Percentiles rank a stretch among this genome's conserved stretches.
phyloP scores from a whole-genome alignment of 2,113 vertebrate genomes.

The Perca schrenkii region DNA sequence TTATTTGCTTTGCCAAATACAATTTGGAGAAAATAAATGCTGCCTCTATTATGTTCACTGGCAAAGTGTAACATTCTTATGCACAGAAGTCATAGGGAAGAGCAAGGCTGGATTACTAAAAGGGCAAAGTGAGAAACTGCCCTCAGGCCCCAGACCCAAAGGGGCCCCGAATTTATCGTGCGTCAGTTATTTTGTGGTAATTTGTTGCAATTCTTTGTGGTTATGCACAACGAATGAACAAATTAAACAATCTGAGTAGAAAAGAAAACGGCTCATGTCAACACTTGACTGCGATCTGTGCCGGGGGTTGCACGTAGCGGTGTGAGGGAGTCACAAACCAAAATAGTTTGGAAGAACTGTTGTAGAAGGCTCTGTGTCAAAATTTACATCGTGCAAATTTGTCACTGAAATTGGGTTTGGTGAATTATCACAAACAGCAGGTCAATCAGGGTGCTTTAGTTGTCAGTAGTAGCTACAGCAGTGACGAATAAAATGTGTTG shows the following conservation, averaged over 20 bases:
- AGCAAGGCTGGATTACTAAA: not conserved
- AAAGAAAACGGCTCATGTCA: not conserved
- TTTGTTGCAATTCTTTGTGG: not conserved
- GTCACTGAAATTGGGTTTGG: not conserved
- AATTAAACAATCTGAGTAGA: not conserved
- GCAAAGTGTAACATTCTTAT: not conserved
- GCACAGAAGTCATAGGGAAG: not conserved
- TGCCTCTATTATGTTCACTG: not conserved
- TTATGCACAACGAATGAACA: not conserved
- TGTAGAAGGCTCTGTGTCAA: not conserved
- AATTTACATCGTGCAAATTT: not conserved
- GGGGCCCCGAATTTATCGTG: not conserved
- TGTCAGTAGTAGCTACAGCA: not conserved
- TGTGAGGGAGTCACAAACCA: too few species aligned
- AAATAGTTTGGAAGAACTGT: not conserved
- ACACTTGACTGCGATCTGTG: too few species aligned
- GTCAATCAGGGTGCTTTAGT: not conserved
- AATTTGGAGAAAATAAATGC: slow-evolving; percentile 3
- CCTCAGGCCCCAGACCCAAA: not conserved
- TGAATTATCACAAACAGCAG: slow-evolving; percentile 7
- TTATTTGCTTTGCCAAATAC: slow-evolving; percentile 25
- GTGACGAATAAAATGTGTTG: not conserved
- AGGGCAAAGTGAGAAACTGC: not conserved
- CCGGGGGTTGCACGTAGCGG: too few species aligned
- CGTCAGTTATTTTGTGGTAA: not conserved